Percentiles rank a stretch among this genome's conserved stretches.
These are phyloP conservation scores for Hylaeus anthracinus DNA, from an alignment of 1,140 invertebrate genomes.

Conservation along the genomic window DNA sequence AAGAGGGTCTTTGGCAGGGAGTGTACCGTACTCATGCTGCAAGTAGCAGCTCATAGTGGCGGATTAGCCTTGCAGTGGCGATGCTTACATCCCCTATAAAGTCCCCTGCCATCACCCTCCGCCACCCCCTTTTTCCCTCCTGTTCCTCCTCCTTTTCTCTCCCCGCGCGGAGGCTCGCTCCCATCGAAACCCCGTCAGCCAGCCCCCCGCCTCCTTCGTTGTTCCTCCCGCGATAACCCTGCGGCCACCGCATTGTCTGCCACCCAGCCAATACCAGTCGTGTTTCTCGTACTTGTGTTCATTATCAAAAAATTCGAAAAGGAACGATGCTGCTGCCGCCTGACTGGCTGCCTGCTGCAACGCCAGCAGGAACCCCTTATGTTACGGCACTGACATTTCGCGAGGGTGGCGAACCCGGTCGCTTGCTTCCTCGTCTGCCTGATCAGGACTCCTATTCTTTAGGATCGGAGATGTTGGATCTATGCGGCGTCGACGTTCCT, in stretches of 20 bases:
- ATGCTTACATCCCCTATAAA: slow-evolving; percentile 80
- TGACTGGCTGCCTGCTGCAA: slow-evolving; percentile 57
- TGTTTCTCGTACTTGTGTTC: slow-evolving; percentile 79
- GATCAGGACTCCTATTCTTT: slow-evolving; percentile 47
- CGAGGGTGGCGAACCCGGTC: slow-evolving; percentile 51
- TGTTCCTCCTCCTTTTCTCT: slow-evolving; percentile 57
- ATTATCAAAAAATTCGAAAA: slow-evolving; percentile 77
- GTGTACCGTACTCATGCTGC: slow-evolving; percentile 75
- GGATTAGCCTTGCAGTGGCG: slow-evolving; percentile 79
- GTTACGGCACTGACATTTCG: slow-evolving; percentile 60
- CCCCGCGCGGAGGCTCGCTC: slow-evolving; percentile 59
- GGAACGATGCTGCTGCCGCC: slow-evolving; percentile 55
- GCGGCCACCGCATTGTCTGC: slow-evolving; percentile 79
- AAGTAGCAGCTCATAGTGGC: slow-evolving; percentile 78
- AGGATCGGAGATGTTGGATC: slow-evolving; percentile 28
- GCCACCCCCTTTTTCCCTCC: slow-evolving; percentile 39
- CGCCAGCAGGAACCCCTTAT: slow-evolving; percentile 60
- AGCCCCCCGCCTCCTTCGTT: slow-evolving; percentile 65
- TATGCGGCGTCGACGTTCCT: too few species aligned
- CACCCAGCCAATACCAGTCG: slow-evolving; percentile 77
- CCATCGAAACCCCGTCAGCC: slow-evolving; percentile 67
- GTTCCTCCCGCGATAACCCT: slow-evolving; percentile 77
- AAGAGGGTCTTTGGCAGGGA: slow-evolving; percentile 72
- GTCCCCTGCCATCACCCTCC: slow-evolving; percentile 64
- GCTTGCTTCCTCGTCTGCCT: slow-evolving; percentile 29